Evolutionary conservation across 2,797 vertebrate genomes (phyloP).

Genomic region (Lagodon rhomboides): DNA sequence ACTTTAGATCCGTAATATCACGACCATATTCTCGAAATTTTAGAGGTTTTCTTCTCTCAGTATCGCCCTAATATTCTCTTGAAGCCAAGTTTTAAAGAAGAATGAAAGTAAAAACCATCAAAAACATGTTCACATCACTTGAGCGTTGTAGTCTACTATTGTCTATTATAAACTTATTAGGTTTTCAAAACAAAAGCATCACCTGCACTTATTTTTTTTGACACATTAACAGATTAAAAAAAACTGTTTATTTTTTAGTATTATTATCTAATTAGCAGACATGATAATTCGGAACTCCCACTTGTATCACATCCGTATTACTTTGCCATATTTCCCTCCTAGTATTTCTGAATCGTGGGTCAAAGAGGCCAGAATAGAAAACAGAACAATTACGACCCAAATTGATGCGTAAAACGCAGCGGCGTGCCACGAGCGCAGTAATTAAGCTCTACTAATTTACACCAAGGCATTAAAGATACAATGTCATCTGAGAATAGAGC

Average conservation of each 20-base stretch:
- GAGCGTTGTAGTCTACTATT: too few species aligned
- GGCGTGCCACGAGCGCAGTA: conserved; percentile 2
- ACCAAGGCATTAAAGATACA: conserved; percentile 17
- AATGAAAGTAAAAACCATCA: too few species aligned
- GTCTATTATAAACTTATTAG: not conserved
- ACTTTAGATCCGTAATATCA: too few species aligned
- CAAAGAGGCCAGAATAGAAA: conserved; percentile 17
- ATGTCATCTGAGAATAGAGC: conserved; percentile 19
- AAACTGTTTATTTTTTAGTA: not conserved
- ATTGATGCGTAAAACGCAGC: conserved; percentile 6
- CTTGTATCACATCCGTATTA: not conserved
- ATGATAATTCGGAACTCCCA: not conserved
- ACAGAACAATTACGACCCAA: conserved; percentile 8
- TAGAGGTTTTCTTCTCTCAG: too few species aligned
- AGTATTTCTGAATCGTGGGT: not conserved
- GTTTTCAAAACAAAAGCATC: too few species aligned
- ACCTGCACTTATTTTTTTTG: not conserved
- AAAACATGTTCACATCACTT: too few species aligned
- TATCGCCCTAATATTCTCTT: too few species aligned
- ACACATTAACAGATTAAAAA: not conserved
- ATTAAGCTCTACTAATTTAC: conserved; percentile 45
- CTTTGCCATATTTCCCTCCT: not conserved
- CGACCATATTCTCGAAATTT: too few species aligned
- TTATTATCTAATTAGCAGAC: not conserved
- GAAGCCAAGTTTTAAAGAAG: too few species aligned